Evolutionary conservation across 2,797 vertebrate genomes (phyloP), one percentile per base, ranked within the genome.

Genomic region (Strix occidentalis): DNA sequence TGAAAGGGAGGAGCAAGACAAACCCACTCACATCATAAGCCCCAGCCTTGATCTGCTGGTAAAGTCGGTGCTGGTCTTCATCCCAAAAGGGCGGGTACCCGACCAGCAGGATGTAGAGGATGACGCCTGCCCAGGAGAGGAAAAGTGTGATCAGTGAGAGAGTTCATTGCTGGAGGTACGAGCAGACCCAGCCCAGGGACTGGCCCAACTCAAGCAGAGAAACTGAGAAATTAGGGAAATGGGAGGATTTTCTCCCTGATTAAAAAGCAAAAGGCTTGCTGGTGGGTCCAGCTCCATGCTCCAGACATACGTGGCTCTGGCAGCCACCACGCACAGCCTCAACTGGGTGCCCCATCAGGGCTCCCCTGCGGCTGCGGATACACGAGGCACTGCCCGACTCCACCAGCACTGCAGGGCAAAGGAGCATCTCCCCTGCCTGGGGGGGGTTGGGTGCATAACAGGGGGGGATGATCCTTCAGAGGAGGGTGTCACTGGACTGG

Each of bases 11-110:
- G 31, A 90, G 75, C 63, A 95, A 33, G 51, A 84, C 72, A 85
- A 80, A 86, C 29, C 88, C 60, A 98, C 99, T 98, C 97, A 99
- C 99, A 93, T 99, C 99, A 21, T 99, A 99, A 86, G 99, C 99
- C 39, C 99, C 99, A n/a, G 99, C 99, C 98, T 99, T 99, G 98
- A 99, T 99, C 97, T 99, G 99, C 98, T 99, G 99, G 95, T 99
- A 99, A 45, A 99, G 98, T 93, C 99, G 98, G 96, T 99, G 99
- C 84, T 99, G 99, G 91, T 99, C 99, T 97, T 99, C 99, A 97
- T 99, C 99, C 99, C 99, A 99, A 96, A 99, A 99, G 0, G 99
- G 99, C 29, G 99, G 99, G 81, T 99, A 99, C 43, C 99, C 99
- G 1, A 99, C 99, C 95, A 99, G 97, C 61, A 99, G 96, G 94